phyloP scores from a whole-genome alignment of 2,113 vertebrate species.

The Microtus oregoni region DNA sequence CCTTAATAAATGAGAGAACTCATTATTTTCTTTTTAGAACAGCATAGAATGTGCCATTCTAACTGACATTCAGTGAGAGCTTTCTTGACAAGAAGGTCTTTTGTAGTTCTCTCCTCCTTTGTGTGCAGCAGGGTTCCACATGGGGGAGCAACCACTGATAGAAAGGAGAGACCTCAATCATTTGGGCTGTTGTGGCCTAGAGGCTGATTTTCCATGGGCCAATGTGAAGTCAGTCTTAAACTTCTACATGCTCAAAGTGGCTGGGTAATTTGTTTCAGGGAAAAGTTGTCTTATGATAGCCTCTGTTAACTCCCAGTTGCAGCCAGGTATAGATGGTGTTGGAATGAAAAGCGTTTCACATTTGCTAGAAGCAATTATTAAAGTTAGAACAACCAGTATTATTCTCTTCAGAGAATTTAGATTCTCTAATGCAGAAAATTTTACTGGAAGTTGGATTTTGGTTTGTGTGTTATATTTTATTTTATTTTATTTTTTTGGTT shows the following conservation, averaged over 20 bases:
- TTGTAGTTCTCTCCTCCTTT: constrained; percentile 49
- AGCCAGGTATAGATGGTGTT: constrained; percentile 17
- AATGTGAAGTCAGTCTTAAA: constrained; percentile 17
- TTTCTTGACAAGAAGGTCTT: constrained; percentile 33
- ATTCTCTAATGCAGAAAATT: constrained; percentile 47
- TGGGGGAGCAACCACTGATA: neutral
- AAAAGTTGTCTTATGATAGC: constrained; percentile 19
- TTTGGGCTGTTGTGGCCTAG: constrained; percentile 31
- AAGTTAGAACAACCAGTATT: constrained; percentile 56
- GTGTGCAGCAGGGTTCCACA: constrained; percentile 31
- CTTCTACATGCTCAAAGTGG: neutral
- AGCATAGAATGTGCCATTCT: constrained; percentile 30
- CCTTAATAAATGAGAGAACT: constrained; percentile 22
- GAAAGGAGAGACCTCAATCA: constrained; percentile 59
- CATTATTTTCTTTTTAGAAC: constrained; percentile 46
- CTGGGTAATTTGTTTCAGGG: constrained; percentile 37
- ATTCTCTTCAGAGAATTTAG: neutral
- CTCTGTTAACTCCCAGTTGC: constrained; percentile 3
- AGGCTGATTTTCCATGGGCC: constrained; percentile 32
- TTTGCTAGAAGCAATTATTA: constrained; percentile 52
- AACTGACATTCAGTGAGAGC: constrained; percentile 4
- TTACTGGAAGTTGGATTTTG: constrained; percentile 45
- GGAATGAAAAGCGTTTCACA: constrained; percentile 26
- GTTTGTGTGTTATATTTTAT: neutral
- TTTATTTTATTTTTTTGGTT: too few relatives aligned